Evolutionary conservation across 2,888 invertebrate species (phyloP).

Genomic region (Eurois occulta): DNA sequence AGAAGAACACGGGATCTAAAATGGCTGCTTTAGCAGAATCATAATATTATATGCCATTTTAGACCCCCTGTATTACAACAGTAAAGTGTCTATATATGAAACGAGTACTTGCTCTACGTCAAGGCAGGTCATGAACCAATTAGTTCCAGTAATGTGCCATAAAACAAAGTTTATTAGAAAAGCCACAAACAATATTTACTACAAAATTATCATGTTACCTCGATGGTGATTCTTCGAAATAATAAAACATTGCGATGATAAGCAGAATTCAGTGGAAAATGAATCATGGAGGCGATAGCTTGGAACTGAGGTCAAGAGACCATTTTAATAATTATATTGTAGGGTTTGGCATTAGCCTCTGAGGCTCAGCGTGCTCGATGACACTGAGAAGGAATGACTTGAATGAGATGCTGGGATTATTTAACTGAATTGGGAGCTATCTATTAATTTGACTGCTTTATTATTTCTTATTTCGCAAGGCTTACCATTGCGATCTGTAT

Average conservation of each 20-base stretch:
- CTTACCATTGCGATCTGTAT: not conserved
- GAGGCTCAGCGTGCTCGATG: not conserved
- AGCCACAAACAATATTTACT: conserved; percentile 57
- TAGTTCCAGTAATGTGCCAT: conserved; percentile 5
- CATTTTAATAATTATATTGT: conserved; percentile 28
- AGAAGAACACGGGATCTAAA: too few relatives aligned
- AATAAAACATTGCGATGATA: conserved; percentile 65
- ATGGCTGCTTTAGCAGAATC: too few relatives aligned
- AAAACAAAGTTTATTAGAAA: conserved; percentile 52
- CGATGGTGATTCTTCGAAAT: conserved; percentile 66
- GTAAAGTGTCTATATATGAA: not conserved
- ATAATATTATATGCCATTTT: too few relatives aligned
- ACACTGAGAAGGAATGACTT: not conserved
- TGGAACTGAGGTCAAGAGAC: conserved; percentile 53
- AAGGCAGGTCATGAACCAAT: conserved; percentile 28
- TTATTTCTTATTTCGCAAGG: not conserved
- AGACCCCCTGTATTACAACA: not conserved
- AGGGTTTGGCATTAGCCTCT: not conserved
- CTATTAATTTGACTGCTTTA: not conserved
- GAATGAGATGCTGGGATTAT: not conserved
- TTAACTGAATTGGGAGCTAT: not conserved
- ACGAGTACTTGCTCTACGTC: not conserved
- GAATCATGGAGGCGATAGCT: conserved; percentile 66
- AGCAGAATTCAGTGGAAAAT: conserved; percentile 66
- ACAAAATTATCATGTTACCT: conserved; percentile 53